Conservation (phyloP, 2,888 invertebrate genomes). For the Volucella zonaria region DNA sequence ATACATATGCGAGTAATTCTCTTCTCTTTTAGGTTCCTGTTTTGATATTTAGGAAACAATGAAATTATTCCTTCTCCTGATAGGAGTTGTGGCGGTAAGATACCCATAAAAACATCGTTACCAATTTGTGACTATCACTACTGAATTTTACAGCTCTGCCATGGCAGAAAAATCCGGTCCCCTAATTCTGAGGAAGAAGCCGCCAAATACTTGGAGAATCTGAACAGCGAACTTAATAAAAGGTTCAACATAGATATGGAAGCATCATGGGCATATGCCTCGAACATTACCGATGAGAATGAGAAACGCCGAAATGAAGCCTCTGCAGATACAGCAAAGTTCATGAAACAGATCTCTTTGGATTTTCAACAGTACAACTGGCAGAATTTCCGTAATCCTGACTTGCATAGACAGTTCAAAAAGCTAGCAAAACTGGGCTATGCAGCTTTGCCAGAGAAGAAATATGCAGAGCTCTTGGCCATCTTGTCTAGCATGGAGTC, state of each 20-base stretch:
- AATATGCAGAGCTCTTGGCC: slow-evolving; percentile 85
- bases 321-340: slow-evolving; percentile 80
- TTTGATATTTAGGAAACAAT: slow-evolving; percentile 23
- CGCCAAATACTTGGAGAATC: slow-evolving; percentile 85
- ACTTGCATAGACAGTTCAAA: slow-evolving; percentile 89
- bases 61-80: slow-evolving; percentile 42
- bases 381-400: slow-evolving; percentile 87
- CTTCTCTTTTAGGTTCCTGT: slow-evolving; percentile 4
- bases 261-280: slow-evolving; percentile 89
- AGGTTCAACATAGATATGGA: slow-evolving; percentile 85
- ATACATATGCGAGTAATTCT: neutral
- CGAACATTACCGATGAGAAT: slow-evolving; percentile 90
- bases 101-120: neutral
- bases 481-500: slow-evolving; percentile 89
- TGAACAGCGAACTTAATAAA: slow-evolving; percentile 85
- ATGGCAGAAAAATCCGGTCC: slow-evolving; percentile 75
- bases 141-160: slow-evolving; percentile 73
- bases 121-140: neutral
- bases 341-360: slow-evolving; percentile 80
- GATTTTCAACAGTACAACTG: slow-evolving; percentile 86
- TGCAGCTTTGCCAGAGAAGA: slow-evolving; percentile 88
- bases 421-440: slow-evolving; percentile 88
- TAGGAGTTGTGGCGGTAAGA: slow-evolving; percentile 51
- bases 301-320: slow-evolving; percentile 83
- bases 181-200: slow-evolving; percentile 84